These are phyloP conservation scores for Thereva nobilitata DNA, from an alignment of 2,888 invertebrate genomes.

Conservation along the genomic window DNA sequence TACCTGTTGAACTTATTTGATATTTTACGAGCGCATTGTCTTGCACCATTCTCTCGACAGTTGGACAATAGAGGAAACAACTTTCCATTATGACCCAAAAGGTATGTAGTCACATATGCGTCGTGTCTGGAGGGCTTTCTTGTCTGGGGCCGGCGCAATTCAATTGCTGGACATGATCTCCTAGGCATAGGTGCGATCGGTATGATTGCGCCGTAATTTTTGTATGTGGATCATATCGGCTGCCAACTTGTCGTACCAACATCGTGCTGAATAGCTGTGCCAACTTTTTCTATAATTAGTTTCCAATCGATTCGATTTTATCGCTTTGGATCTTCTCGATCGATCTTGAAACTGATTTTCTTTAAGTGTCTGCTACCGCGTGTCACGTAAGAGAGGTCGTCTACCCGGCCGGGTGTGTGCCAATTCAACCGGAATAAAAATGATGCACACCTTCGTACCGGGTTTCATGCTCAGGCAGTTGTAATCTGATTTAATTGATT, in stretches of 20 bases:
- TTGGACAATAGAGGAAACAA: slow-evolving; percentile 29
- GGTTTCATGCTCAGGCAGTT: too few species aligned
- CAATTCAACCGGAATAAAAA: slow-evolving; percentile 24
- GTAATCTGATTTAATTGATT: too few species aligned
- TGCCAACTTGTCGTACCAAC: neutral
- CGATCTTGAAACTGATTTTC: neutral
- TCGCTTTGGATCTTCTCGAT: slow-evolving; percentile 11
- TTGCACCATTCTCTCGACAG: slow-evolving; percentile 5
- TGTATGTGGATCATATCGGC: neutral
- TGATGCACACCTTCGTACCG: too few species aligned
- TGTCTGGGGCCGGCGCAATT: slow-evolving; percentile 12
- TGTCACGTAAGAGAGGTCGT: slow-evolving; percentile 21
- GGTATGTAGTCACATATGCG: slow-evolving; percentile 15
- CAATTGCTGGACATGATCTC: slow-evolving; percentile 27
- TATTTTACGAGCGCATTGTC: slow-evolving; percentile 23
- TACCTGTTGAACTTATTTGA: slow-evolving; percentile 12
- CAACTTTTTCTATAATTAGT: slow-evolving; percentile 11
- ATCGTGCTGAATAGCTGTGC: too few species aligned
- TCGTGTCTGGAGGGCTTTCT: slow-evolving; percentile 25
- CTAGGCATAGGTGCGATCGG: slow-evolving; percentile 20
- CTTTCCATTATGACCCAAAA: slow-evolving; percentile 34
- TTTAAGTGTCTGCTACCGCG: slow-evolving; percentile 13
- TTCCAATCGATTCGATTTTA: slow-evolving; percentile 12
- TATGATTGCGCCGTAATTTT: neutral
- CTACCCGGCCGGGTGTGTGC: slow-evolving; percentile 23